Evolutionary conservation across 2,113 vertebrate species (phyloP).

Genomic region (Seriola rivoliana): DNA sequence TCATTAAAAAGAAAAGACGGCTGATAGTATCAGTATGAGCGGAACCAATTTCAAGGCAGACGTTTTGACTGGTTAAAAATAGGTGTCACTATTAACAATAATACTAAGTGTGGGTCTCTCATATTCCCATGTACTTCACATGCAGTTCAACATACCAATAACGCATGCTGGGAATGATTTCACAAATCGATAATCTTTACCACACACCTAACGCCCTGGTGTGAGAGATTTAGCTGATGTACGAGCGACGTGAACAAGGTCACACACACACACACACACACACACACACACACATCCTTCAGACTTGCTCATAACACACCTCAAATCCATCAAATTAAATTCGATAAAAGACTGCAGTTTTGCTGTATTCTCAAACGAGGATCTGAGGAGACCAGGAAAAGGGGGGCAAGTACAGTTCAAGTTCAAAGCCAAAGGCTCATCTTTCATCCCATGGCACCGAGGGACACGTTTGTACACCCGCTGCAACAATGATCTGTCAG

Average conservation of each 20-base stretch:
- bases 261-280: slow-evolving; percentile 5
- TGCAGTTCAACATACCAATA: slow-evolving; percentile 51
- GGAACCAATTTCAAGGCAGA: no score
- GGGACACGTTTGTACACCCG: slow-evolving; percentile 53
- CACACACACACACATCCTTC: slow-evolving; percentile 17
- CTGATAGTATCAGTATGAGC: no score
- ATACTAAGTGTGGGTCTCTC: neutral
- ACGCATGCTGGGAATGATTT: slow-evolving; percentile 38
- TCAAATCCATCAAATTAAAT: slow-evolving; percentile 68
- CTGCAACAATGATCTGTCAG: slow-evolving; percentile 63
- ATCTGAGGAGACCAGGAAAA: slow-evolving; percentile 40
- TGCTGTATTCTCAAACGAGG: slow-evolving; percentile 56
- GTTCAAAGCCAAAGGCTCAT: slow-evolving; percentile 73
- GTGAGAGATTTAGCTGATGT: slow-evolving; percentile 39
- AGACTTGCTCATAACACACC: slow-evolving; percentile 45
- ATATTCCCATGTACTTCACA: neutral
- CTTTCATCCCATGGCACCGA: slow-evolving; percentile 56
- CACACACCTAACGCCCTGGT: slow-evolving; percentile 5
- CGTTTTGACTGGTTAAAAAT: no score
- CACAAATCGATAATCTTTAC: slow-evolving; percentile 64
- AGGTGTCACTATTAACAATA: no score
- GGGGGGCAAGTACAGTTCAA: slow-evolving; percentile 72
- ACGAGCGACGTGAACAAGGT: slow-evolving; percentile 51
- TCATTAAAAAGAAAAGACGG: no score
- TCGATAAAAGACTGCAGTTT: slow-evolving; percentile 48